phyloP scores from a whole-genome alignment of 2,113 vertebrate species.

The Phalacrocorax carbo region DNA sequence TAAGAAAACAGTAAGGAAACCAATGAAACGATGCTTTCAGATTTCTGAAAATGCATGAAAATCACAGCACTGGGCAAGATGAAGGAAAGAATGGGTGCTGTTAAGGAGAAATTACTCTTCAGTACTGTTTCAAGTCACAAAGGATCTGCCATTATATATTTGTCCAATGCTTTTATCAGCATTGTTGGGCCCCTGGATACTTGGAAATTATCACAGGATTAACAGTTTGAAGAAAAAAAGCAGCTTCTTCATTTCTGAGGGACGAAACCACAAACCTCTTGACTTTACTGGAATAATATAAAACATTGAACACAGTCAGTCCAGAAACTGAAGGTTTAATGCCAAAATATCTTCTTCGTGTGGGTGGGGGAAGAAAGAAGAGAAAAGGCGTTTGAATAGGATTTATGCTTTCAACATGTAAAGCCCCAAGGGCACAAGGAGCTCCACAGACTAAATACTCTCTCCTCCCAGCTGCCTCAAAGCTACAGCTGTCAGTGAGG shows the following conservation, averaged over 20 bases:
- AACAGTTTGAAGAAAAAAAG: not conserved
- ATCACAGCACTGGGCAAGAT: not conserved
- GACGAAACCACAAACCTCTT: not conserved
- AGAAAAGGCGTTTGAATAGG: not conserved
- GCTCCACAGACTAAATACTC: not conserved
- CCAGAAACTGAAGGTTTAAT: not conserved
- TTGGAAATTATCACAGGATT: not conserved
- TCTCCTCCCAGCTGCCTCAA: not conserved
- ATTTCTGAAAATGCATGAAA: not conserved
- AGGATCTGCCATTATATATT: not conserved
- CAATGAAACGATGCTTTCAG: not conserved
- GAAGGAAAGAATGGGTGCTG: not conserved
- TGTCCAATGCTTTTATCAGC: not conserved
- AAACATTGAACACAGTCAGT: not conserved
- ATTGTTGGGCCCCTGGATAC: accelerated
- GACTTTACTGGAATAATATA: not conserved
- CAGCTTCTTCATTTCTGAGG: not conserved
- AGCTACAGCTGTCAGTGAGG: not conserved
- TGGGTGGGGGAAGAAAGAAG: not conserved
- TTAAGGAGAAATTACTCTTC: not conserved
- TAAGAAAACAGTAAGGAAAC: not conserved
- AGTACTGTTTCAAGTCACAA: not conserved
- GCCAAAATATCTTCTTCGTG: not conserved
- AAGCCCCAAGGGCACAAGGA: not conserved
- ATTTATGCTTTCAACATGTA: not conserved